Base-by-base conservation (phyloP, 2,888 invertebrate genomes). In the Thelaira solivaga region DNA sequence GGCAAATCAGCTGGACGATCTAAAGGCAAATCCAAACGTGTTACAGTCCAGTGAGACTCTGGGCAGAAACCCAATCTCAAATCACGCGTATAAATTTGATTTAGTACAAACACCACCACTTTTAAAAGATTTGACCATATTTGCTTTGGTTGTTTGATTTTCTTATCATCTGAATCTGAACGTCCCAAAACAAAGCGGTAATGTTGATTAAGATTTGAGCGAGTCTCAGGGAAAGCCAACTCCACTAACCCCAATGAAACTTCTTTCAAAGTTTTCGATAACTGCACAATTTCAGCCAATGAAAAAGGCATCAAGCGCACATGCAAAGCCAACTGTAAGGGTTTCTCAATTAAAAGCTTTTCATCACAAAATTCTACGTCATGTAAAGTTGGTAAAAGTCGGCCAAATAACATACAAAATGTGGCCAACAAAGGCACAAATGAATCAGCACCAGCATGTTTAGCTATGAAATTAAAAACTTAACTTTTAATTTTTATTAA, bases 31-130 rank as follows among this genome's bases (percentile, higher is more conserved):
- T 90, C 89, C 41, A 89, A 80, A 10, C 87, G 87, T 51, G 86
- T 86, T 45, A 89, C 90, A 4, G 93, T 91, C 94, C 95, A 95
- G 83, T 93, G 93, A 0, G 91, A 90, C 1, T 91, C 91, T 0
- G 93, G 93, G 83, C 95, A 95, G 85, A 95, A 95, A 55, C 92
- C 92, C 59, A 95, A 91, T 24, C 98, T 92, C 24, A 94, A 91
- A 90, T 99, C 98, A 20, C 98, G 91, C 13, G 93, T 94, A 89
- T 98, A 94, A 76, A 98, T 90, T 82, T 94, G 94, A 69, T 94
- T 92, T 4, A 97, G 90, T 11, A 96, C 90, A n/a, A 92, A 91
- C 2, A 96, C 94, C 0, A 87, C 87, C 0, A 89, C 89, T 90
- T 94, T 95, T 81, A 96, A 93, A 2, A 96, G 89, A 88, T 95